phyloP scores from a whole-genome alignment of 2,888 invertebrate species.

The Lepidonotus clava region DNA sequence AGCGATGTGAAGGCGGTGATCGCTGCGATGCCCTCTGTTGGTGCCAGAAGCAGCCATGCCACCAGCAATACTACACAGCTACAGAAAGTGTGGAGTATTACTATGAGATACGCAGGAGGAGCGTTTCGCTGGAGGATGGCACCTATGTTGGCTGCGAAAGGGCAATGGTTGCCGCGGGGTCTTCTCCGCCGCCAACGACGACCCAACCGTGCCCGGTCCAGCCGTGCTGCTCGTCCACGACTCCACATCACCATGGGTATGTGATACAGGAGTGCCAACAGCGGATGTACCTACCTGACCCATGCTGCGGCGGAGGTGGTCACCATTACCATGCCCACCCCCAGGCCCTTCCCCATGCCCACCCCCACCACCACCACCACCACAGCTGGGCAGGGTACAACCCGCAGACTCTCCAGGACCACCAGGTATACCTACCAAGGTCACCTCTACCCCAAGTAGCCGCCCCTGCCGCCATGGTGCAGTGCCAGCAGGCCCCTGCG shows the following conservation, averaged over 20 bases:
- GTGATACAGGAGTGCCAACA: constrained; percentile 14
- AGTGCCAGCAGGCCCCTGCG: neutral
- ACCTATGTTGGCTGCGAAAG: neutral
- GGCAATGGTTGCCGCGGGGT: neutral
- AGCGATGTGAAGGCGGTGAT: constrained; percentile 20
- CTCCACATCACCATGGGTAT: neutral
- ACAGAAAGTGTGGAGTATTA: constrained; percentile 42
- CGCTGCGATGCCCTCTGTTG: constrained; percentile 29
- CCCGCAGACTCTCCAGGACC: neutral
- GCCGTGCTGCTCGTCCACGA: neutral
- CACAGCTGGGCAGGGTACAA: neutral
- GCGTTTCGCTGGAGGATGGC: neutral
- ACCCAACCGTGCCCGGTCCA: neutral
- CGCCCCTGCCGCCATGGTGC: neutral
- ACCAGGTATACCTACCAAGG: neutral
- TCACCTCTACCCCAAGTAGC: neutral
- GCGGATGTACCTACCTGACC: neutral
- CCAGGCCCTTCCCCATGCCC: neutral
- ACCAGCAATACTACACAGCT: constrained; percentile 11
- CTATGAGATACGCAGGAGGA: constrained; percentile 1
- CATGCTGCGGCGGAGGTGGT: neutral
- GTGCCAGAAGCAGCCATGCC: constrained; percentile 15
- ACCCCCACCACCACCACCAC: neutral
- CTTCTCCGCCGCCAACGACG: neutral
- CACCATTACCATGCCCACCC: neutral